Evolutionary conservation across 2,113 vertebrate genomes (phyloP).

Genomic region (Addax nasomaculatus): DNA sequence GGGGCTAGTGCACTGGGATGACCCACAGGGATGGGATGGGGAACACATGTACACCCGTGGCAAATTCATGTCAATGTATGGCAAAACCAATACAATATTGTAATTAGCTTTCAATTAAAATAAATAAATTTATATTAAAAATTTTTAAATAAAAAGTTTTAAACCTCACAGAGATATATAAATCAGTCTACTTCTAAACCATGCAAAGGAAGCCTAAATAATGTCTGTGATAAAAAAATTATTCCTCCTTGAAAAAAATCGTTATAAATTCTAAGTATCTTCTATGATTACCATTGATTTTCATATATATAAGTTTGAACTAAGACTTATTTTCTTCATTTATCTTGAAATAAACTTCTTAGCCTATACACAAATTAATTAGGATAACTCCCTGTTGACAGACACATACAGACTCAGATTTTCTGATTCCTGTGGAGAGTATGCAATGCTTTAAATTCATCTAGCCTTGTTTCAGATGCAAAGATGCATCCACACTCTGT

Average conservation of each 20-base stretch:
- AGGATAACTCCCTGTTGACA: background rate
- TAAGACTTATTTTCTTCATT: background rate
- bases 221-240: background rate
- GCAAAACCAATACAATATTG: no score
- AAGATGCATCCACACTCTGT: background rate
- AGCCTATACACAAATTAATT: background rate
- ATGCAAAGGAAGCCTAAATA: background rate
- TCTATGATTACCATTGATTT: background rate
- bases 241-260: background rate
- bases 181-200: background rate
- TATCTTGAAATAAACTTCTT: background rate
- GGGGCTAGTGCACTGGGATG: no score
- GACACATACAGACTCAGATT: background rate
- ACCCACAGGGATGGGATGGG: no score
- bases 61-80: no score
- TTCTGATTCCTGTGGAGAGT: background rate
- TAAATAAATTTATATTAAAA: no score
- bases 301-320: background rate
- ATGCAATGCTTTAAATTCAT: background rate
- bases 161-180: background rate
- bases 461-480: background rate
- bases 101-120: no score
- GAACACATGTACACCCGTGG: no score
- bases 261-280: background rate
- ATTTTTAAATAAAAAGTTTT: background rate